Evolutionary conservation across 2,797 vertebrate genomes (phyloP).

Genomic region (Hoplostethus mediterraneus): DNA sequence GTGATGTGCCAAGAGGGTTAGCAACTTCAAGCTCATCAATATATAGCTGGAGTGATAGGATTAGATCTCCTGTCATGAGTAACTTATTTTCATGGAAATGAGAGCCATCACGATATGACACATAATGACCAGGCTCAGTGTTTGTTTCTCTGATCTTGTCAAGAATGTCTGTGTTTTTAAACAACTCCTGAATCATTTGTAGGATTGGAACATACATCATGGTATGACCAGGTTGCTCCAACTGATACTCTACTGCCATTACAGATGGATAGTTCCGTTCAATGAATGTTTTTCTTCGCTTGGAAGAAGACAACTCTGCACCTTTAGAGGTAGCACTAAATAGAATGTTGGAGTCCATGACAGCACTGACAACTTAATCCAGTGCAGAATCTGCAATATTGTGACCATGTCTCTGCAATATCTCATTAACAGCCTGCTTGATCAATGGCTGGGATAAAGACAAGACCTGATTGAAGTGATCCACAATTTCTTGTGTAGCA

Average conservation of each 20-base stretch:
- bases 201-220: conserved; percentile 47
- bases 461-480: conserved; percentile 44
- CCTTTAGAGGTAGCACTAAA: conserved; percentile 33
- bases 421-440: conserved; percentile 32
- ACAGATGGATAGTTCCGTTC: conserved; percentile 36
- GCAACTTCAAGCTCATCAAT: too few species aligned
- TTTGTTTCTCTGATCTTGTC: conserved; percentile 34
- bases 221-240: conserved; percentile 34
- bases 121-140: conserved; percentile 7
- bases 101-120: too few species aligned
- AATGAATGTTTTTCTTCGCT: conserved; percentile 48
- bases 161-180: conserved; percentile 54
- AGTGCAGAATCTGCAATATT: conserved; percentile 21
- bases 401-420: conserved; percentile 43
- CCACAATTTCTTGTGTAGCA: conserved; percentile 46
- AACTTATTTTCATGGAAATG: too few species aligned
- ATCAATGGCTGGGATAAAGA: conserved; percentile 45
- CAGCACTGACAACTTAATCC: conserved; percentile 30
- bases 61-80: too few species aligned
- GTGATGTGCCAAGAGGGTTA: too few species aligned
- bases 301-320: conserved; percentile 32
- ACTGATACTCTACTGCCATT: conserved; percentile 40
- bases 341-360: conserved; percentile 50
- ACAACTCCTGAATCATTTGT: conserved; percentile 42
- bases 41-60: too few species aligned